phyloP scores from a whole-genome alignment of 2,888 invertebrate genomes.

The Trisateles emortualis region DNA sequence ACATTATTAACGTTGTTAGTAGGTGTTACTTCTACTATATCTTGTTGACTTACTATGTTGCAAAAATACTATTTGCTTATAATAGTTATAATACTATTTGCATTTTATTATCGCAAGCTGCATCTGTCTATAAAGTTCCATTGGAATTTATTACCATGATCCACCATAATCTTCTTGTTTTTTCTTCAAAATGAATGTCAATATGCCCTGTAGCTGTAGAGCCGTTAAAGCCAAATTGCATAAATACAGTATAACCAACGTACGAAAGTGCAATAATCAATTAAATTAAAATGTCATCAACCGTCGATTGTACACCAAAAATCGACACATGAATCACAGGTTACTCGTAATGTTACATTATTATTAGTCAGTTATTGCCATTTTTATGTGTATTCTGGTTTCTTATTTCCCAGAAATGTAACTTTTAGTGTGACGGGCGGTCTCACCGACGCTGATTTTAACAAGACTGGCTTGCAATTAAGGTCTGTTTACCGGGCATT shows the following conservation, averaged over 20 bases:
- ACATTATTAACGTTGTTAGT: constrained; percentile 16
- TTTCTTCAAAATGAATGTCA: constrained; percentile 41
- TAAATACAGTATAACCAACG: constrained; percentile 44
- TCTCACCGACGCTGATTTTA: constrained; percentile 62
- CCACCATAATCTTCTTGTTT: constrained; percentile 28
- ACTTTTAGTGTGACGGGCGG: constrained; percentile 67
- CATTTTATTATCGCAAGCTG: constrained; percentile 37
- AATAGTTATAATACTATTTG: constrained; percentile 37
- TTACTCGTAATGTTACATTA: constrained; percentile 73
- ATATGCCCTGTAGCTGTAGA: constrained; percentile 60
- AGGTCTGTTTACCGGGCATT: constrained; percentile 84
- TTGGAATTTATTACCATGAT: constrained; percentile 39
- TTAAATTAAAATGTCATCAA: constrained; percentile 81
- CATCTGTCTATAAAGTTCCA: constrained; percentile 43
- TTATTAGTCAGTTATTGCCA: constrained; percentile 74
- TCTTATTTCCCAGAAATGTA: constrained; percentile 67
- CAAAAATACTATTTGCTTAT: constrained; percentile 8
- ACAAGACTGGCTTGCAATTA: constrained; percentile 82
- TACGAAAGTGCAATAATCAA: constrained; percentile 63
- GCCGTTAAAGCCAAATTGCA: constrained; percentile 63
- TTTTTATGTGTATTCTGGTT: constrained; percentile 72
- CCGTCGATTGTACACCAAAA: constrained; percentile 56
- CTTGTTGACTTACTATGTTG: constrained; percentile 3
- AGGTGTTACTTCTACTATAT: constrained; percentile 11
- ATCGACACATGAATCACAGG: constrained; percentile 64